phyloP scores from a whole-genome alignment of 2,113 vertebrate species.

The Nycticorax nycticorax region DNA sequence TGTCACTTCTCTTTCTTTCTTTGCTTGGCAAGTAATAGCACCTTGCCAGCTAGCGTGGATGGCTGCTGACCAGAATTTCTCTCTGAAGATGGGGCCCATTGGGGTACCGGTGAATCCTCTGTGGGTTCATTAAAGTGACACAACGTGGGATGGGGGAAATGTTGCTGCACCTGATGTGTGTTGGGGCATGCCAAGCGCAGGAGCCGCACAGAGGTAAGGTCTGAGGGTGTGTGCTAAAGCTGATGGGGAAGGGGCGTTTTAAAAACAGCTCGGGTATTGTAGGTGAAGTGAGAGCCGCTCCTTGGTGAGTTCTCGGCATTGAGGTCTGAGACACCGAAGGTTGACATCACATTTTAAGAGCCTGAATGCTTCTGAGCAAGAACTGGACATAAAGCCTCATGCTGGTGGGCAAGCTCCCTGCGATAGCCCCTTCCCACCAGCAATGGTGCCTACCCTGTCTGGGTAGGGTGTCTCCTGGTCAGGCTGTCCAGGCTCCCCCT shows the following conservation, averaged over 20 bases:
- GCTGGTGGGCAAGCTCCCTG: rapidly evolving
- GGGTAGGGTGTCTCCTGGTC: neutral
- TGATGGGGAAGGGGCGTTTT: neutral
- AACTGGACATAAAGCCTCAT: neutral
- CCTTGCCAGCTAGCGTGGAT: neutral
- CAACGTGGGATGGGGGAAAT: no score
- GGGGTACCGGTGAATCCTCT: rapidly evolving
- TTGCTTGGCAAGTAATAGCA: neutral
- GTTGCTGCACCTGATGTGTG: rapidly evolving
- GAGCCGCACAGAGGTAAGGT: neutral
- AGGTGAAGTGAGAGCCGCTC: neutral
- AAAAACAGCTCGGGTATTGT: neutral
- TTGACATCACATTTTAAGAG: rapidly evolving
- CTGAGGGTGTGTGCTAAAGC: neutral
- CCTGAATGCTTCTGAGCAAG: neutral
- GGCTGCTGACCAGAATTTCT: rapidly evolving
- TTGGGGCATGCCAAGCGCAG: rapidly evolving
- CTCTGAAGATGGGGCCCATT: neutral
- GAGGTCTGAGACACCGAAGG: rapidly evolving
- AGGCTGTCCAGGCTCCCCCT: neutral
- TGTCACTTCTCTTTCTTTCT: neutral
- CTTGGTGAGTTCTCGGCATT: rapidly evolving
- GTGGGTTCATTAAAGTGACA: neutral
- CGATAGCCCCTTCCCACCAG: no score
- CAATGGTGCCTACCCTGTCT: rapidly evolving